Conservation (phyloP, 2,888 invertebrate genomes). For the Zeuzera pyrina region DNA sequence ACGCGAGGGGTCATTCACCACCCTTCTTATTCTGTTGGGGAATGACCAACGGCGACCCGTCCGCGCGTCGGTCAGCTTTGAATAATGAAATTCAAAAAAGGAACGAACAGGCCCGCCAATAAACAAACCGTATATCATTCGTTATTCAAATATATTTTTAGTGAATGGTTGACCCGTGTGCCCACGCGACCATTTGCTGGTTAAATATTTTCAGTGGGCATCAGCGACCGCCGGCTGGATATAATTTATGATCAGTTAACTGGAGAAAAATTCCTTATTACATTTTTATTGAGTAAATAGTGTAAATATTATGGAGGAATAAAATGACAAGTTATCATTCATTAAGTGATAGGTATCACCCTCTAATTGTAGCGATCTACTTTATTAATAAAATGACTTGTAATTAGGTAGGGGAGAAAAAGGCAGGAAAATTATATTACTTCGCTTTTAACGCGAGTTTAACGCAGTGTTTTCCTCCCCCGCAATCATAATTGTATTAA, state of each 20-base stretch:
- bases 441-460: slow-evolving; percentile 52
- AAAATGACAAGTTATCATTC: too few relatives aligned
- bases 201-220: slow-evolving; percentile 69
- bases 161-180: slow-evolving; percentile 67
- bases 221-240: slow-evolving; percentile 24
- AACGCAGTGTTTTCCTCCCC: slow-evolving; percentile 55
- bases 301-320: too few relatives aligned
- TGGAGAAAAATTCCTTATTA: slow-evolving; percentile 30
- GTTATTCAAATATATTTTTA: slow-evolving; percentile 65
- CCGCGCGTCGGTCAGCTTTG: slow-evolving; percentile 52
- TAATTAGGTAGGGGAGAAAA: slow-evolving; percentile 68
- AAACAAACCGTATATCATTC: slow-evolving; percentile 73
- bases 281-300: slow-evolving; percentile 16
- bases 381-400: slow-evolving; percentile 65
- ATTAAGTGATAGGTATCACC: slow-evolving; percentile 32
- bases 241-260: slow-evolving; percentile 61
- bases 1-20: slow-evolving; percentile 49
- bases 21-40: slow-evolving; percentile 23
- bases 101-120: slow-evolving; percentile 65
- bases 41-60: slow-evolving; percentile 59
- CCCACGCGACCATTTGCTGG: slow-evolving; percentile 67
- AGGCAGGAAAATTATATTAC: slow-evolving; percentile 62
- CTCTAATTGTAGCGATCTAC: slow-evolving; percentile 59
- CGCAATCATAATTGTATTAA: slow-evolving; percentile 61
- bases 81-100: slow-evolving; percentile 65